phyloP scores from a whole-genome alignment of 2,797 vertebrate genomes.

The Platyrinchus mystaceus region DNA sequence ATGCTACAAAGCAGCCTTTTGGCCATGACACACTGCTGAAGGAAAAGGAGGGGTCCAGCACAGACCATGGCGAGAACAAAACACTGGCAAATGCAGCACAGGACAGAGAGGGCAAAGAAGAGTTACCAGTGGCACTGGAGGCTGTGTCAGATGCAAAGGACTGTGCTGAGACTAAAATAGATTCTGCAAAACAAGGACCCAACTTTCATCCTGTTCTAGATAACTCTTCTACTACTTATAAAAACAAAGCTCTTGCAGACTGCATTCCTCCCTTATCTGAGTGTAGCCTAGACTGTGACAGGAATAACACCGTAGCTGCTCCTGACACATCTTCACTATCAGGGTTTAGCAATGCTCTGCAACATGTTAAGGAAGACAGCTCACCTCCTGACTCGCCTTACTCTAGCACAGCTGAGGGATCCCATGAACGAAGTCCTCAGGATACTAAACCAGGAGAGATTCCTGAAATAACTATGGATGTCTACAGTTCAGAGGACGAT shows the following conservation, averaged over 20 bases:
- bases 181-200: neutral
- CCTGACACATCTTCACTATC: neutral
- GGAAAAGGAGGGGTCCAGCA: neutral
- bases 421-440: neutral
- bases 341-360: neutral
- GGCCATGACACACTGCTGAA: neutral
- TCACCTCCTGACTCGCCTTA: neutral
- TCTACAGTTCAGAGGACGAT: conserved; percentile 51
- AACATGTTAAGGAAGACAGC: neutral
- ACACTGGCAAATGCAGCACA: neutral
- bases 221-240: neutral
- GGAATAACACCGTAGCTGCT: neutral
- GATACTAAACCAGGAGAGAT: neutral
- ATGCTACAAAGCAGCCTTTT: neutral
- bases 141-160: neutral
- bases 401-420: neutral
- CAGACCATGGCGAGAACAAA: neutral
- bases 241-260: neutral
- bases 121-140: neutral
- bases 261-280: neutral
- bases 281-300: neutral
- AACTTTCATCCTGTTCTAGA: neutral
- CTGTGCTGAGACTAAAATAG: neutral
- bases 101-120: neutral
- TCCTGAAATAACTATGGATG: conserved; percentile 32